phyloP scores from a whole-genome alignment of 2,888 invertebrate genomes.

The Chrysolina haemoptera region DNA sequence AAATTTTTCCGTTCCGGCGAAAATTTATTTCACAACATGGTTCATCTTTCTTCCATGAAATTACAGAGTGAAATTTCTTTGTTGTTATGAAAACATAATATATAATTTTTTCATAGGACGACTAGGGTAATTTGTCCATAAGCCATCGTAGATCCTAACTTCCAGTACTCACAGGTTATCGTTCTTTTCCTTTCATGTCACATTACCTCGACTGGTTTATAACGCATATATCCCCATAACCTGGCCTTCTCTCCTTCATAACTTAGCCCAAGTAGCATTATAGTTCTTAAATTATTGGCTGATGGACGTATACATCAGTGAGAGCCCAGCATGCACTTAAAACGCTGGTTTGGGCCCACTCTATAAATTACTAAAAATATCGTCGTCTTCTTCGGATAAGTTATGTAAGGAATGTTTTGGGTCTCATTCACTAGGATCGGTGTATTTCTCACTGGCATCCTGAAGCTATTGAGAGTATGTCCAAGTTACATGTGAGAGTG shows the following conservation, averaged over 20 bases:
- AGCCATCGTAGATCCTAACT: neutral
- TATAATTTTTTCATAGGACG: no score
- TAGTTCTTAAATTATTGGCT: conserved; percentile 51
- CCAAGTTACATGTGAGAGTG: neutral
- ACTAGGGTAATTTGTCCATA: no score
- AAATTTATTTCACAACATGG: no score
- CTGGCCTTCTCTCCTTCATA: neutral
- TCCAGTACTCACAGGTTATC: neutral
- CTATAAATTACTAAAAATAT: conserved; percentile 43
- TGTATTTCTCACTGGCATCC: conserved; percentile 2
- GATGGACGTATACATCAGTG: conserved; percentile 51
- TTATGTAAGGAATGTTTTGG: conserved; percentile 33
- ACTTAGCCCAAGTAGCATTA: conserved; percentile 42
- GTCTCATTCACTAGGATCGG: conserved; percentile 29
- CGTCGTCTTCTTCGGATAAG: conserved; percentile 39
- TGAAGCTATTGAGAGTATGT: neutral
- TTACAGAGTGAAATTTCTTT: no score
- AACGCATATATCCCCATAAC: neutral
- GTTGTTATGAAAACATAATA: no score
- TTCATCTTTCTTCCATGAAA: no score
- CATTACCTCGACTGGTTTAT: neutral
- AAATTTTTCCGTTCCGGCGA: no score
- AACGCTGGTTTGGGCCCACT: conserved; percentile 37
- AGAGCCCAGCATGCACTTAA: conserved; percentile 50
- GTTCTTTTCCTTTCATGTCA: neutral